These are phyloP conservation scores for Tadarida brasiliensis DNA, from an alignment of 2,797 vertebrate genomes.

Conservation along the genomic window DNA sequence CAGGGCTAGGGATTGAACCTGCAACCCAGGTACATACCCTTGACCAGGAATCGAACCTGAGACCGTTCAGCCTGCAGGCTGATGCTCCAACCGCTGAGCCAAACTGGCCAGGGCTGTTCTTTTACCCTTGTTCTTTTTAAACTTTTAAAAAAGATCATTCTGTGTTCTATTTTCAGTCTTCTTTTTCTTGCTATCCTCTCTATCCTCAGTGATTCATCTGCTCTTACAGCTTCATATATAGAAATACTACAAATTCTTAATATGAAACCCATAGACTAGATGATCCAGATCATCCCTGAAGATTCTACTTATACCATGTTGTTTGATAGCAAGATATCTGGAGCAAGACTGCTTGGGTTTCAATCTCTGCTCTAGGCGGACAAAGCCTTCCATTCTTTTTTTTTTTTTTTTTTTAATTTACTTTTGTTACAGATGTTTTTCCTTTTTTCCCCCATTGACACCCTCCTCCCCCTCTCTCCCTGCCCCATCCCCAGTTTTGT, in stretches of 20 bases:
- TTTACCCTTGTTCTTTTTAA: neutral
- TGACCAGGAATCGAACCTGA: too few species aligned
- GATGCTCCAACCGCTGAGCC: too few species aligned
- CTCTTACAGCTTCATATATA: neutral
- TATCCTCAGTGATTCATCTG: neutral
- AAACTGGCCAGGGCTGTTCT: too few species aligned
- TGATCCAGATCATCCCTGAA: neutral
- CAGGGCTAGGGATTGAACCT: too few species aligned
- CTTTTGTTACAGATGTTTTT: too few species aligned
- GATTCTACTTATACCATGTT: neutral
- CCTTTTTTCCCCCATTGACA: too few species aligned
- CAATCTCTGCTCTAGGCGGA: neutral
- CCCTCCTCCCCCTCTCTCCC: too few species aligned
- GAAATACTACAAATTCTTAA: neutral
- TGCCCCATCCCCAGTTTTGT: too few species aligned
- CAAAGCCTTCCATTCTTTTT: neutral
- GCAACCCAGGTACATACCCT: too few species aligned
- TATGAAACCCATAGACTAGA: neutral
- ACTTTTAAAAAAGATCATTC: neutral
- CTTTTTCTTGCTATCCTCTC: neutral
- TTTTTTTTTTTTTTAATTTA: too few species aligned
- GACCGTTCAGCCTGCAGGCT: too few species aligned
- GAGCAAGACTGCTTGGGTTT: neutral
- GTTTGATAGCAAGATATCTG: neutral
- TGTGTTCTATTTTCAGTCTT: neutral